Evolutionary conservation across 2,888 invertebrate genomes (phyloP).

Genomic region (Heliconius charithonia): DNA sequence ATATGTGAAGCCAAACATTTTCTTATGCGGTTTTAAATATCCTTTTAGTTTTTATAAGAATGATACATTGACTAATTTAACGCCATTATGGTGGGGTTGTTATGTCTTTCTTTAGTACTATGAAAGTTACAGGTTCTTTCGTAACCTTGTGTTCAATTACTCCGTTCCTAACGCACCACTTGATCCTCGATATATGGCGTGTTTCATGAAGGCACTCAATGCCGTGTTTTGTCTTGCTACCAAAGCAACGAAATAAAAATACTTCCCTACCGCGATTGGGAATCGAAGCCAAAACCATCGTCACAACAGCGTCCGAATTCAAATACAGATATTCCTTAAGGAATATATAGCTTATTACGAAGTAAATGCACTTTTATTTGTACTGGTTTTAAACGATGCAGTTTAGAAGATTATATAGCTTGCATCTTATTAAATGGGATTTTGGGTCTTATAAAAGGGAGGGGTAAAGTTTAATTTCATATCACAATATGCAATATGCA

Average conservation of each 20-base stretch:
- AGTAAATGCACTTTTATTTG: background rate
- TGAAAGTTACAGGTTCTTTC: background rate
- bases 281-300: too few species aligned
- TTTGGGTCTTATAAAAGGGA: conserved; percentile 25
- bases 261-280: too few species aligned
- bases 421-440: conserved; percentile 13
- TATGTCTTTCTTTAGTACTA: background rate
- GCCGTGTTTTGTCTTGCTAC: too few species aligned
- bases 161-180: too few species aligned
- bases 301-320: too few species aligned
- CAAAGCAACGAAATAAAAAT: too few species aligned
- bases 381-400: conserved; percentile 25
- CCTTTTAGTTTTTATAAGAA: conserved; percentile 18
- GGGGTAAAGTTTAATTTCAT: conserved; percentile 23
- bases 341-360: background rate
- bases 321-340: background rate
- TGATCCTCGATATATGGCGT: too few species aligned
- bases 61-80: background rate
- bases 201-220: too few species aligned
- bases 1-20: conserved; percentile 46
- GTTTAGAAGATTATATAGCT: conserved; percentile 28
- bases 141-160: too few species aligned
- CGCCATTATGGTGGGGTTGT: background rate
- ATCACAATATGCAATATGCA: conserved; percentile 5
- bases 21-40: conserved; percentile 30